Base-by-base conservation (phyloP, 2,797 vertebrate genomes). In the Cossypha dichroa region DNA sequence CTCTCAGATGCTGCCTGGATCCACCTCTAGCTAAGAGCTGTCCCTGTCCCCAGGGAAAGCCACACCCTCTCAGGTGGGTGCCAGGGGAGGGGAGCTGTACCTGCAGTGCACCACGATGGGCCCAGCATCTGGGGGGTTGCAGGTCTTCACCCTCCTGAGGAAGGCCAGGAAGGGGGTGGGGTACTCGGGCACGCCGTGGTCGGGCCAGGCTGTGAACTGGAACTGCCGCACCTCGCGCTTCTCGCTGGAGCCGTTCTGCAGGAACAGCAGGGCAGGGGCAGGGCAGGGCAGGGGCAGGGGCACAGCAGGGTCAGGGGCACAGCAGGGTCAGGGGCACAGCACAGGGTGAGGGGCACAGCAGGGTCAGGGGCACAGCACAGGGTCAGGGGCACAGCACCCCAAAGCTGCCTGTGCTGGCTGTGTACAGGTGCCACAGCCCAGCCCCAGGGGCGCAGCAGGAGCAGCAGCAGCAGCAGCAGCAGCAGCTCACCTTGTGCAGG, bases 101-200 rank as follows among this genome's bases (percentile, higher is more conserved):
- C 99, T 99, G 99, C 99, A 99, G 97, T 99, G 99, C 55, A 99
- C 99, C 55, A 99, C 99, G 46, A 99, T 98, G 67, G 99, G 99
- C 22, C 99, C 99, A 0, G 99, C 99, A 0, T 99, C 99, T 0
- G 99, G 99, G 0, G 99, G 99, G 95, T 99, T 99, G 96, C 99
- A 99, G 81, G 99, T 99, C 97, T 99, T 99, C 73, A 99, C 99
- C 85, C 99, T 97, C 40, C 99, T 98, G 68, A 99, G 98, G 96
- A 99, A 99, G n/a, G 99, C 99, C 97, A 99, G 98, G 98, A 99
- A 99, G 0, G 99, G 99, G 1, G 99, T 99, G 2, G 99, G 99
- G 82, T 99, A 99, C 94, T 99, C 99, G 0, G 99, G 99, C 3
- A 99, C 99, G 0, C 99, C 99, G 2, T 99, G 99, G 97, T 99